Conservation (phyloP, 2,888 invertebrate species). For the Blomia tropicalis region DNA sequence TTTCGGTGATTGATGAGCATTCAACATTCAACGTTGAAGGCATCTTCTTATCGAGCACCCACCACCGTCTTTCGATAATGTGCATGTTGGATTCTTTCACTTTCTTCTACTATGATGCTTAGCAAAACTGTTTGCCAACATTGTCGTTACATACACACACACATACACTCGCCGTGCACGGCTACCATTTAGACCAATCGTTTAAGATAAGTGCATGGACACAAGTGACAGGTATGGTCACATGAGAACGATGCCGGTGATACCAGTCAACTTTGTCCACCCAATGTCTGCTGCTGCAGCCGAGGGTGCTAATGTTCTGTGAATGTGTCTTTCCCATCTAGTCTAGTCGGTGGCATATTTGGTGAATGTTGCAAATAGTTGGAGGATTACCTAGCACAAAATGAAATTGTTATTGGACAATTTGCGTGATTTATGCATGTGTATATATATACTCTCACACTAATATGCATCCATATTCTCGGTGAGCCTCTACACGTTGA, state of each 20-base stretch:
- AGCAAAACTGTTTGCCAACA: background rate
- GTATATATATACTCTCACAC: background rate
- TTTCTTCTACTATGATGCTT: background rate
- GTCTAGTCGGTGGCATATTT: background rate
- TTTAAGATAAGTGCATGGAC: background rate
- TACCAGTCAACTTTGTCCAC: background rate
- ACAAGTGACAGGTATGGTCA: constrained; percentile 7
- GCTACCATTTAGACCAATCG: constrained; percentile 1
- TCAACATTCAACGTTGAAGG: no score
- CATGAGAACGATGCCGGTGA: constrained; percentile 12
- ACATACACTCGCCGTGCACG: background rate
- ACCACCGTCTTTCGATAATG: no score
- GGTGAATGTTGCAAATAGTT: background rate
- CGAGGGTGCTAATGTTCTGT: constrained; percentile 3
- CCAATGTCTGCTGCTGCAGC: background rate
- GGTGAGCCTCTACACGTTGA: background rate
- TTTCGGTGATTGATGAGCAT: background rate
- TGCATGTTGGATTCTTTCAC: background rate
- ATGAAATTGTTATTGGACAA: background rate
- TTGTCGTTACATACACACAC: no score
- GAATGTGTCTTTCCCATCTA: background rate
- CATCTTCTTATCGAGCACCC: no score
- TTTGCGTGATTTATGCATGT: constrained; percentile 11
- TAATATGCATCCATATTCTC: background rate
- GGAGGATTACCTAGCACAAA: constrained; percentile 8